Conservation (phyloP, 2,113 vertebrate genomes). For the Willisornis vidua region DNA sequence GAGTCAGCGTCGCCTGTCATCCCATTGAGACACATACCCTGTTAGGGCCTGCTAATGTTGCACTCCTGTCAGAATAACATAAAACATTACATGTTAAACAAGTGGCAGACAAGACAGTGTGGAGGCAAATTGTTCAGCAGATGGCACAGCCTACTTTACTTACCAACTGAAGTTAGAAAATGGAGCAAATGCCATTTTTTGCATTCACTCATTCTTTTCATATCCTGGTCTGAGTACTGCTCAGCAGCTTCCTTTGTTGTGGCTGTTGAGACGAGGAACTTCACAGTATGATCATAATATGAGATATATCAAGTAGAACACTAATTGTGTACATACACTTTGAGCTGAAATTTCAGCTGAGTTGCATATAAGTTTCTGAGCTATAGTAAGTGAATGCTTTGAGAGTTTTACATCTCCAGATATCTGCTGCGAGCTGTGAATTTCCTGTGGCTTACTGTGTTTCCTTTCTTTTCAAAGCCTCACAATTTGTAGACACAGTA, state of each 20-base stretch:
- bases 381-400: neutral
- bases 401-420: neutral
- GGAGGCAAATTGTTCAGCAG: conserved; percentile 52
- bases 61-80: conserved; percentile 50
- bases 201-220: neutral
- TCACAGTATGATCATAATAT: neutral
- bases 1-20: conserved; percentile 14
- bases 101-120: conserved; percentile 9
- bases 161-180: conserved; percentile 26
- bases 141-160: conserved; percentile 49
- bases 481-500: neutral
- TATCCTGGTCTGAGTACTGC: neutral
- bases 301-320: neutral
- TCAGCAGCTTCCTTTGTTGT: neutral
- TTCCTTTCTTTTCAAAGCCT: neutral
- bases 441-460: neutral
- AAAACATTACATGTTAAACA: conserved; percentile 36
- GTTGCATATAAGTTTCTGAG: neutral
- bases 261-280: neutral
- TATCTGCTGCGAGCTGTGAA: neutral
- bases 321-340: neutral
- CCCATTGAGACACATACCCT: neutral
- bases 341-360: neutral
- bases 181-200: neutral
- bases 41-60: conserved; percentile 52